These are phyloP conservation scores for Acropora tenuis DNA, from an alignment of 64 coral and sea anemone genomes.

Conservation along the genomic window DNA sequence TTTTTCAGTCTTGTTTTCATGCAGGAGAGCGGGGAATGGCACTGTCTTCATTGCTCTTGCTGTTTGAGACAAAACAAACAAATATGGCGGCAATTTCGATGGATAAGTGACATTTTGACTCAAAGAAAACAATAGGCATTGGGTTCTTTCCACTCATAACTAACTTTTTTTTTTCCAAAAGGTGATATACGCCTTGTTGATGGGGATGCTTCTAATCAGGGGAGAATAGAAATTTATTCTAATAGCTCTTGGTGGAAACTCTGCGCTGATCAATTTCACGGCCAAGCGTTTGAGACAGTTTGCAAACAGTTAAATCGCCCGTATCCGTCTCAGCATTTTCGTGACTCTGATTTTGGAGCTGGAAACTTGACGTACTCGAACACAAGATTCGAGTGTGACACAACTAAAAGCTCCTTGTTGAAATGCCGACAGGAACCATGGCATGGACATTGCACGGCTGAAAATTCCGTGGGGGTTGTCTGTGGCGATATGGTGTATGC, in stretches of 20 bases:
- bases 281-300: neutral
- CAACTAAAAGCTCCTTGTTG: neutral
- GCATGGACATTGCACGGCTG: neutral
- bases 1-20: too few relatives aligned
- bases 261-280: neutral
- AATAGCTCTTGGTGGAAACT: constrained; percentile 15
- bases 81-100: too few relatives aligned
- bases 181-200: neutral
- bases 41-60: too few relatives aligned
- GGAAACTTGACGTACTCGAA: neutral
- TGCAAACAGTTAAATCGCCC: neutral
- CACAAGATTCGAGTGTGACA: neutral
- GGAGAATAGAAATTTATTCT: constrained; percentile 10
- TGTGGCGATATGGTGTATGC: neutral
- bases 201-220: neutral
- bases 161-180: neutral
- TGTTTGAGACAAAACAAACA: too few relatives aligned
- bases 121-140: neutral
- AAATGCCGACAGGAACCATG: neutral
- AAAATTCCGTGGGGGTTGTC: neutral
- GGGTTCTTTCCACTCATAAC: neutral
- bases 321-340: neutral
- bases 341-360: neutral
- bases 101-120: too few relatives aligned
- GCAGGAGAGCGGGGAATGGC: too few relatives aligned